Evolutionary conservation across 2,113 vertebrate genomes (phyloP).

Genomic region (Ammospiza nelsoni): DNA sequence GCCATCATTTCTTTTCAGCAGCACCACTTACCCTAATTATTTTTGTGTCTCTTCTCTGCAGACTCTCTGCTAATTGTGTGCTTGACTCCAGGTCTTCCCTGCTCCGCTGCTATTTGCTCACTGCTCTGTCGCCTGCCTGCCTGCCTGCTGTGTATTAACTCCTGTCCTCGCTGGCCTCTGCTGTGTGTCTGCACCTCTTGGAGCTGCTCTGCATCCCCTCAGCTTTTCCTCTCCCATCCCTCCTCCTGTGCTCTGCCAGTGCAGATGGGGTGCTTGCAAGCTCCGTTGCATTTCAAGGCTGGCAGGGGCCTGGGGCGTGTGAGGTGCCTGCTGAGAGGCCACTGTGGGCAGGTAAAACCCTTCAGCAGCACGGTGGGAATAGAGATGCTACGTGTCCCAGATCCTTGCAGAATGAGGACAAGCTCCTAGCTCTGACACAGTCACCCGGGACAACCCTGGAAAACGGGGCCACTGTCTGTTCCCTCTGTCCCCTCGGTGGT

Average conservation of each 20-base stretch:
- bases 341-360: not conserved
- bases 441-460: not conserved
- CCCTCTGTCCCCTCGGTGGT: not conserved
- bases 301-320: not conserved
- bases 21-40: constrained; percentile 33
- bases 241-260: not conserved
- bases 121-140: not conserved
- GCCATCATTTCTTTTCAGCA: constrained; percentile 23
- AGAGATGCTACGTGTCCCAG: not conserved
- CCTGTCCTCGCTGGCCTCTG: not conserved
- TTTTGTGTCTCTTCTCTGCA: constrained; percentile 32
- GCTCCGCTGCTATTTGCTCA: not conserved
- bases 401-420: constrained; percentile 34
- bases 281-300: not conserved
- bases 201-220: not conserved
- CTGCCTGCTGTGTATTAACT: not conserved
- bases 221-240: not conserved
- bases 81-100: constrained; percentile 25
- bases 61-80: constrained; percentile 28
- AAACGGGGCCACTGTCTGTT: not conserved
- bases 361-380: not conserved
- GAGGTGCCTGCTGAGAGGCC: not conserved
- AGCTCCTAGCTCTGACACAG: not conserved
- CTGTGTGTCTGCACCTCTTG: not conserved
- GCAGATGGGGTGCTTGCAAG: not conserved